Percentiles rank a stretch among this genome's conserved stretches.
Evolutionary conservation across 2,888 invertebrate genomes (phyloP).

Genomic region (Scaptomyza polygonia): DNA sequence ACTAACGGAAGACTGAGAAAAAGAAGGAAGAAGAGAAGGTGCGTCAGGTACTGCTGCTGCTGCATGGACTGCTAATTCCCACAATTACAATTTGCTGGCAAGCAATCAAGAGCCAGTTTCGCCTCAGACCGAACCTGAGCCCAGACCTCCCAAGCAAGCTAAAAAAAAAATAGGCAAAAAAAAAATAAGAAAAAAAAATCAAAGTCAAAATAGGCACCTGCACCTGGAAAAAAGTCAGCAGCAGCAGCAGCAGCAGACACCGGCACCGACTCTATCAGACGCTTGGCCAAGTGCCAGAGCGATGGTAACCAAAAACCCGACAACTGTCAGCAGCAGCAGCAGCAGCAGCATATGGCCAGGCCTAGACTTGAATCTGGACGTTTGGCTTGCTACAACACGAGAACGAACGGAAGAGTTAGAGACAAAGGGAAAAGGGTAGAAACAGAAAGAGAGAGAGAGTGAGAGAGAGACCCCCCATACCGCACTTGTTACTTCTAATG

Average conservation of each 20-base stretch:
- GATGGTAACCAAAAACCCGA: conserved; percentile 49
- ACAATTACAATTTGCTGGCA: conserved; percentile 79
- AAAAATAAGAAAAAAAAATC: not conserved
- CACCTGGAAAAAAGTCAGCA: conserved; percentile 27
- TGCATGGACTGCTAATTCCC: conserved; percentile 72
- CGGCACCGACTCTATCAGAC: conserved; percentile 36
- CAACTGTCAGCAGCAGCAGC: conserved; percentile 49
- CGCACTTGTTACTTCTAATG: conserved; percentile 20
- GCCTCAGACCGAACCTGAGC: conserved; percentile 15
- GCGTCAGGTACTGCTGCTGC: conserved; percentile 16
- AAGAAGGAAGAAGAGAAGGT: not conserved
- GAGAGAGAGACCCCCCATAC: conserved; percentile 7
- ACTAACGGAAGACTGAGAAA: not conserved
- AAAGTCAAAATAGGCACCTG: conserved; percentile 25
- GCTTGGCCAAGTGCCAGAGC: conserved; percentile 52
- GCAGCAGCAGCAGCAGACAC: conserved; percentile 7
- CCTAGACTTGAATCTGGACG: conserved; percentile 51
- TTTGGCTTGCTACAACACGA: conserved; percentile 20
- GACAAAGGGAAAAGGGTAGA: no score
- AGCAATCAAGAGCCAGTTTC: conserved; percentile 67
- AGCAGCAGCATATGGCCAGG: conserved; percentile 47
- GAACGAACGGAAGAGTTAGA: not conserved
- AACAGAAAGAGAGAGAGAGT: not conserved
- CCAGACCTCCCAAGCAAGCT: conserved; percentile 49
- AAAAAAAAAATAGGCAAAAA: not conserved